A percentile compares a stretch with the other conserved stretches of the same genome.
phyloP scores from a whole-genome alignment of 2,797 vertebrate species.

The Chrysocyon brachyurus region DNA sequence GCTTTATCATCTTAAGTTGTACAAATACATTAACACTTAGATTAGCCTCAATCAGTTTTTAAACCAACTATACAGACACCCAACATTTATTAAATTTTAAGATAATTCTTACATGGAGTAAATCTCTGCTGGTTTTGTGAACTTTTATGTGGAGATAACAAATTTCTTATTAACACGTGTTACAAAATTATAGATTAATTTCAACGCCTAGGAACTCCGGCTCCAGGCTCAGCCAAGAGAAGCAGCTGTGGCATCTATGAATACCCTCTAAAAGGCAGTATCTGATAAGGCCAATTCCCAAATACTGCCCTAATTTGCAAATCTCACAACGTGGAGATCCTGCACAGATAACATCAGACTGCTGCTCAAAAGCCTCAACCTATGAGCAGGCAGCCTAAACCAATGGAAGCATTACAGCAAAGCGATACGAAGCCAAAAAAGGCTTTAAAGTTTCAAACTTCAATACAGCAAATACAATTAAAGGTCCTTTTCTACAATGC shows the following conservation, averaged over 20 bases:
- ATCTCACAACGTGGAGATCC: not conserved
- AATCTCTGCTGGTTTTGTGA: constrained; percentile 19
- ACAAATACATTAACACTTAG: not conserved
- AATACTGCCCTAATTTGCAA: constrained; percentile 1
- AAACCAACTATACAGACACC: not conserved
- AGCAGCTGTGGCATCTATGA: not conserved
- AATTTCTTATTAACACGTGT: constrained; percentile 15
- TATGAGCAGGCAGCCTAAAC: not conserved
- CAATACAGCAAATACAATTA: not conserved
- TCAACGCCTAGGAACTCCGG: constrained; percentile 23
- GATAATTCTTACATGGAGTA: not conserved
- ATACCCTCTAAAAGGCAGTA: not conserved
- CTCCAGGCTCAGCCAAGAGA: not conserved
- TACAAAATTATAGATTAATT: constrained; percentile 51
- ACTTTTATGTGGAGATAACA: not conserved
- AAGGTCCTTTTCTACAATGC: not conserved
- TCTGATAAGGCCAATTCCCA: not conserved
- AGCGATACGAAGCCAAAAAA: not conserved
- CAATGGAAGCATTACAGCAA: not conserved
- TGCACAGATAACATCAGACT: not conserved
- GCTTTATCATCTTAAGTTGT: not conserved
- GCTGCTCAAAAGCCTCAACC: not conserved
- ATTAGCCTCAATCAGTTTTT: not conserved
- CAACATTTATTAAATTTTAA: not conserved
- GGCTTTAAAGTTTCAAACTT: not conserved